phyloP scores from a whole-genome alignment of 2,888 invertebrate species.

The Nomada fabriciana region DNA sequence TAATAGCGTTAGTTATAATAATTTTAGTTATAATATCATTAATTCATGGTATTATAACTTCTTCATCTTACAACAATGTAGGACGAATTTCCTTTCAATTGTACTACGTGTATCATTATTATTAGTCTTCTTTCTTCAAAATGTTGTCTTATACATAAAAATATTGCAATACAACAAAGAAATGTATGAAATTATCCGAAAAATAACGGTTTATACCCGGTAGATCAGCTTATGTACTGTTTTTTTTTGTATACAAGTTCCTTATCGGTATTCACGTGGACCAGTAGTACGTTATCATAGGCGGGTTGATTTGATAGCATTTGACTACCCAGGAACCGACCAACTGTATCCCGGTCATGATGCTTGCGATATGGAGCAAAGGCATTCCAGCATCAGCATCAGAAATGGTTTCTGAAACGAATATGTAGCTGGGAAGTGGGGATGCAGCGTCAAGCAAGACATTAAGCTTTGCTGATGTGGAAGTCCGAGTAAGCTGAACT shows the following conservation, averaged over 20 bases:
- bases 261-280: constrained; percentile 25
- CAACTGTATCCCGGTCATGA: constrained; percentile 22
- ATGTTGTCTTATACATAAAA: too few relatives aligned
- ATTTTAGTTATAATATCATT: too few relatives aligned
- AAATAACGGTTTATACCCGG: background rate
- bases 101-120: too few relatives aligned
- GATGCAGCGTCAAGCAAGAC: constrained; percentile 54
- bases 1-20: too few relatives aligned
- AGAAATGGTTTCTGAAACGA: constrained; percentile 50
- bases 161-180: too few relatives aligned
- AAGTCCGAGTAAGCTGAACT: constrained; percentile 64
- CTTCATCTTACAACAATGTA: too few relatives aligned
- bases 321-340: constrained; percentile 3
- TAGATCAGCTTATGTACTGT: too few relatives aligned
- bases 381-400: constrained; percentile 52
- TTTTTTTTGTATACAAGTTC: background rate
- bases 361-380: constrained; percentile 27
- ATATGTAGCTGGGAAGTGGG: constrained; percentile 58
- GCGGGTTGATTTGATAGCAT: constrained; percentile 27
- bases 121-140: too few relatives aligned
- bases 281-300: constrained; percentile 10
- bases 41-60: too few relatives aligned
- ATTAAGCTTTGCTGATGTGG: constrained; percentile 78
- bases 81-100: too few relatives aligned
- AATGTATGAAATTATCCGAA: too few relatives aligned